Evolutionary conservation across 2,113 vertebrate genomes (phyloP), one percentile per base, ranked within the genome.

Genomic region (Ctenodactylus gundi): DNA sequence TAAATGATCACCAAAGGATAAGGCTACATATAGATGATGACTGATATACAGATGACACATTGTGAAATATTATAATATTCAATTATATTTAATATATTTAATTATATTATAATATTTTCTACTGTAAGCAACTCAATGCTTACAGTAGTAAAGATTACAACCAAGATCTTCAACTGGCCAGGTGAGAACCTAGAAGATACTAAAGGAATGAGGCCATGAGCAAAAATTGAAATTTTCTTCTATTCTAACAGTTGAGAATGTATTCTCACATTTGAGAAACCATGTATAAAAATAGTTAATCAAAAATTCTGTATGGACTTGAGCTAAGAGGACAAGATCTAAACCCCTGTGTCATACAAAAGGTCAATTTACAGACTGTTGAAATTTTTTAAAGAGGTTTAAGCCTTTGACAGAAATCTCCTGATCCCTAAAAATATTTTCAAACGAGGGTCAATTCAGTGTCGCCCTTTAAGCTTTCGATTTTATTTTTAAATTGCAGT

Each of bases 381-480:
- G n/a, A n/a, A n/a, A n/a, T n/a, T n/a, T n/a, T 77, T 93, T 75
- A 88, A 97, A 94, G 53, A 57, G 82, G 49, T 82, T 94, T 95
- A 83, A 92, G 39, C 75, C 60, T 31, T 96, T 94, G 73, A 90
- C 12, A 96, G 55, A 93, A 87, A 75, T 81, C 51, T 95, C 92
- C 95, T 92, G 58, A 87, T 88, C 36, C 70, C 89, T 96, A 73
- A 92, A 97, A 95, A 94, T 78, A 91, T 21, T 96, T 97, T 96
- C 83, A 81, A 31, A 27, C 83, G 46, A 70, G 96, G 58, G 96
- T 55, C 39, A 83, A 76, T 92, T 94, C 75, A 95, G 41, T 51
- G 55, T 41, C 78, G 31, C 15, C 25, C 58, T 93, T 75, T 60
- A 94, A 97, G 55, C 34, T 93, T 89, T 81, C n/a, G 58, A n/a